A percentile compares a stretch with the other conserved stretches of the same genome.
Evolutionary conservation across 2,888 invertebrate genomes (phyloP).

Genomic region (Perizoma affinitatum): DNA sequence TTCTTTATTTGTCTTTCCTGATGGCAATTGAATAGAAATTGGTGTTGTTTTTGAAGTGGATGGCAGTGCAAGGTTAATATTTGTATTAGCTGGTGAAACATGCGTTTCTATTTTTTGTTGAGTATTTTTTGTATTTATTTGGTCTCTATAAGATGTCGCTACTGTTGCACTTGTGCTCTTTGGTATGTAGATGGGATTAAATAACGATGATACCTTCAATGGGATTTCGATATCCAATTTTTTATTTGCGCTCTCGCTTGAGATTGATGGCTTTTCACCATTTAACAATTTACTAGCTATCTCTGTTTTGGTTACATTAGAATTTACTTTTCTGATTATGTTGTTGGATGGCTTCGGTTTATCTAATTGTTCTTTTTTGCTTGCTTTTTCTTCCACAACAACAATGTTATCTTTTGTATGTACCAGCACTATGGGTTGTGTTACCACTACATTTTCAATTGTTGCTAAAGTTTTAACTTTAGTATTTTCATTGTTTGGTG

Average conservation of each 20-base stretch:
- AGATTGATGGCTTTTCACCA: constrained; percentile 8
- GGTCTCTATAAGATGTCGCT: constrained; percentile 4
- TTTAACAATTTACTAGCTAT: constrained; percentile 18
- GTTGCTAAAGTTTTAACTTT: constrained; percentile 21
- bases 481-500: constrained; percentile 7
- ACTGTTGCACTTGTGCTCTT: constrained; percentile 31
- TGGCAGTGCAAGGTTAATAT: constrained; percentile 6
- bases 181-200: constrained; percentile 63
- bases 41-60: constrained; percentile 9
- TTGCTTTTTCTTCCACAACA: constrained; percentile 23
- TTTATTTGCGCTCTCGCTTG: constrained; percentile 30
- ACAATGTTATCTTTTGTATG: constrained; percentile 42
- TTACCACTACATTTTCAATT: constrained; percentile 44
- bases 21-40: background rate
- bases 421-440: constrained; percentile 47
- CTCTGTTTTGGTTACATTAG: constrained; percentile 28
- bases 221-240: constrained; percentile 51
- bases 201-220: constrained; percentile 68
- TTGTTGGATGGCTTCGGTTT: constrained; percentile 6
- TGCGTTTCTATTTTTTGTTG: background rate
- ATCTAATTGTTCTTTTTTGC: constrained; percentile 12
- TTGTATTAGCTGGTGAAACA: constrained; percentile 4
- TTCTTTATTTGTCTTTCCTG: constrained; percentile 14
- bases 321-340: constrained; percentile 3
- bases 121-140: constrained; percentile 18